Evolutionary conservation across 2,888 invertebrate species (phyloP).

Genomic region (Caenorhabditis plicata): DNA sequence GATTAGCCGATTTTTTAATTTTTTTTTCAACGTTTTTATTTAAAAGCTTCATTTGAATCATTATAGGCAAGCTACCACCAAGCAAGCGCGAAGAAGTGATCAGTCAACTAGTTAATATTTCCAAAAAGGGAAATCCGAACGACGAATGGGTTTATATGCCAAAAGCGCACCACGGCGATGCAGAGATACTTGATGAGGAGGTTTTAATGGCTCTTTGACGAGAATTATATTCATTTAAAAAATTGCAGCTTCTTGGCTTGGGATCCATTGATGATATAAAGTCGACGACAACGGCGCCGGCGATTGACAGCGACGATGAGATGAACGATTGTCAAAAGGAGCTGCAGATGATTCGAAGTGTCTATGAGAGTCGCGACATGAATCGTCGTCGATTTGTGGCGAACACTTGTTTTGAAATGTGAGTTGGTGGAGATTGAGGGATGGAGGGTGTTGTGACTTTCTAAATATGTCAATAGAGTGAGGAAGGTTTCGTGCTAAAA

Average conservation of each 20-base stretch:
- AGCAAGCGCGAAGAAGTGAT: neutral
- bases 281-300: neutral
- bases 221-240: no score
- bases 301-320: neutral
- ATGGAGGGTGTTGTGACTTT: neutral
- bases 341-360: constrained; percentile 5
- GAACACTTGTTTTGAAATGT: constrained; percentile 6
- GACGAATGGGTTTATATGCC: no score
- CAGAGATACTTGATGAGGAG: neutral
- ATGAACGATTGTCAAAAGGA: constrained; percentile 7
- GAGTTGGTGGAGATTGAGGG: no score
- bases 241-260: no score
- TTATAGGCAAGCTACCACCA: no score
- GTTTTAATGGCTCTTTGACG: no score
- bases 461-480: no score
- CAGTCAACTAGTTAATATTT: neutral
- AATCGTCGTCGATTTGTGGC: constrained; percentile 17
- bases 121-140: neutral
- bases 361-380: constrained; percentile 12
- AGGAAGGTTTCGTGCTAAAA: no score
- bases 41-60: no score
- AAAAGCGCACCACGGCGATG: no score
- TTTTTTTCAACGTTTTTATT: no score
- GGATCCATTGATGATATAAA: neutral
- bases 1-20: no score